phyloP scores from a whole-genome alignment of 2,888 invertebrate species.

The Calameuta pallipes region DNA sequence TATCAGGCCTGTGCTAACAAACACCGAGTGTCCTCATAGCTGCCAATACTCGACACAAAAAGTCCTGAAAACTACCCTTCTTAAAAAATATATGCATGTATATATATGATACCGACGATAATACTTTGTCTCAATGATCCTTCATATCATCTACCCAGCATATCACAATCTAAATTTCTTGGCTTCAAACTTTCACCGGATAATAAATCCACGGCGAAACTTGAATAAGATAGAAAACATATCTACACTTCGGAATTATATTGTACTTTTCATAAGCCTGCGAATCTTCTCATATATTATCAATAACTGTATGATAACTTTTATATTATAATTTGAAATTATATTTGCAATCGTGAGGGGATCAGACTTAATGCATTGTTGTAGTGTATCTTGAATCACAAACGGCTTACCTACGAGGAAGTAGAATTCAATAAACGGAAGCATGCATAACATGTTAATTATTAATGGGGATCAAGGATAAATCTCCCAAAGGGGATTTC shows the following conservation, averaged over 20 bases:
- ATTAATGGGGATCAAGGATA: background rate
- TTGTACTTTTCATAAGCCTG: background rate
- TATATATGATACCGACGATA: background rate
- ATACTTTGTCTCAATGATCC: background rate
- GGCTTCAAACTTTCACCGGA: background rate
- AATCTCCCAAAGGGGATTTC: constrained; percentile 1
- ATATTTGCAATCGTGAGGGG: background rate
- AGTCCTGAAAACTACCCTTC: too few relatives aligned
- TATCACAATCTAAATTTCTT: background rate
- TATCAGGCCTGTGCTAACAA: too few relatives aligned
- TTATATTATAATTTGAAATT: background rate
- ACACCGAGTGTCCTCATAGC: too few relatives aligned
- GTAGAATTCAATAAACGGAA: background rate
- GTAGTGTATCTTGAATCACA: background rate
- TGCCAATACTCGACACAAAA: too few relatives aligned
- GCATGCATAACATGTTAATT: background rate
- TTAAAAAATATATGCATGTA: background rate
- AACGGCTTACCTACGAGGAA: background rate
- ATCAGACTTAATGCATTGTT: background rate
- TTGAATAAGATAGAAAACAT: background rate
- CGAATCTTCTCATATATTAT: background rate
- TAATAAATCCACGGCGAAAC: background rate
- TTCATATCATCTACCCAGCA: background rate
- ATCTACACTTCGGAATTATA: background rate
- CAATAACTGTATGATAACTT: background rate